Conservation (phyloP, 1,140 invertebrate genomes). For the Pteromalus puparum region DNA sequence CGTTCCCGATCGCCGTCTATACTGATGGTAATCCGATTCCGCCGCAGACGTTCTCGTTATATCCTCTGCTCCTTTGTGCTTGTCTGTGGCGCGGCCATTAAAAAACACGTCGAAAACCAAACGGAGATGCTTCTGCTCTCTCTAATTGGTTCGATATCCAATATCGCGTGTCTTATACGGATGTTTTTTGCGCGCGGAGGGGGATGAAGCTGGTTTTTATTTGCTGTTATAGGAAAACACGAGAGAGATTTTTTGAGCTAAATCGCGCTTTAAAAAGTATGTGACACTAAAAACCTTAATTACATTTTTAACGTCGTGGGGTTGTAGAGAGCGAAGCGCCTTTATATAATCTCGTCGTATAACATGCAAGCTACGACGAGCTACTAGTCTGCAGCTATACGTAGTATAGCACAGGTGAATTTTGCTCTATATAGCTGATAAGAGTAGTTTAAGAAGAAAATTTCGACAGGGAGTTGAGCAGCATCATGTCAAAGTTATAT, state of each 20-base stretch:
- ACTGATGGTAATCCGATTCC: slow-evolving; percentile 60
- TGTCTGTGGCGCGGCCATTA: slow-evolving; percentile 17
- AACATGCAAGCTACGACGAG: background rate
- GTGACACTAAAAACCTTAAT: background rate
- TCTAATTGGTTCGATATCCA: background rate
- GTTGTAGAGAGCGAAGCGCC: background rate
- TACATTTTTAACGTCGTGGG: background rate
- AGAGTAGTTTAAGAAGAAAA: background rate
- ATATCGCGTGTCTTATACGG: background rate
- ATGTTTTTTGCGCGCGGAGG: background rate
- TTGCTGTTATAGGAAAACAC: background rate
- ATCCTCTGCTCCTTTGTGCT: slow-evolving; percentile 27
- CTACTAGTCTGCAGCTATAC: too few relatives aligned
- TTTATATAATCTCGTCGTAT: slow-evolving; percentile 6
- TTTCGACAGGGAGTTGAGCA: background rate
- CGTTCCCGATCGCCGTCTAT: slow-evolving; percentile 41
- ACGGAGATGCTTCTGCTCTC: too few relatives aligned
- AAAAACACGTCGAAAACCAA: slow-evolving; percentile 27
- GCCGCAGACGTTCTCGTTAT: slow-evolving; percentile 56
- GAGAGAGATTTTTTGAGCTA: background rate
- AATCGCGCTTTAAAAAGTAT: background rate
- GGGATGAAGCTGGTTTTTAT: background rate
- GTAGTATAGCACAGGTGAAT: background rate
- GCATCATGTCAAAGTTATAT: background rate
- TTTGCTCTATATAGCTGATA: background rate